These are phyloP conservation scores for Romanogobio albipinnatus DNA, from an alignment of 2,113 vertebrate genomes.

Conservation along the genomic window DNA sequence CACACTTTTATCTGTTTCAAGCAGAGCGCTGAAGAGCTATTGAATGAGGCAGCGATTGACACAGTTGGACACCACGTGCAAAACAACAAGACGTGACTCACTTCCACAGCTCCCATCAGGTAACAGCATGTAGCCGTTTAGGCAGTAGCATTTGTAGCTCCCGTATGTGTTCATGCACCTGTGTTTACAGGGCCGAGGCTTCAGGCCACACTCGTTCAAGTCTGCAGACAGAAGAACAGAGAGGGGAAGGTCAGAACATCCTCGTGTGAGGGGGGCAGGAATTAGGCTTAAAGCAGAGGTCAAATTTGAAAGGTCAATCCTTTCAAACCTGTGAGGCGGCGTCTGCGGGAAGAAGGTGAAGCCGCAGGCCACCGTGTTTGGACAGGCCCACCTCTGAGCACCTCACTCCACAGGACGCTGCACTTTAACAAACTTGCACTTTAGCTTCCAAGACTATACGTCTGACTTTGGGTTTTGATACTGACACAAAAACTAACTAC, in stretches of 20 bases:
- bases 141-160: constrained; percentile 99
- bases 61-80: constrained; percentile 67
- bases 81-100: constrained; percentile 73
- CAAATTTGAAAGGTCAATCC: constrained; percentile 44
- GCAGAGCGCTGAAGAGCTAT: background rate
- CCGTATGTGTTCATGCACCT: constrained; percentile 98
- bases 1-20: background rate
- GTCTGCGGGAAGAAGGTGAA: background rate
- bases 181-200: constrained; percentile 96
- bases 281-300: constrained; percentile 36
- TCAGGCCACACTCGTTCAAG: constrained; percentile 96
- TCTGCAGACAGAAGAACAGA: constrained; percentile 76
- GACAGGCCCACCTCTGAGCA: constrained; percentile 33
- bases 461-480: background rate
- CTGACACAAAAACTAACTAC: background rate
- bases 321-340: background rate
- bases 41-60: background rate
- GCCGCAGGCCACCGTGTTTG: background rate
- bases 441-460: constrained; percentile 18
- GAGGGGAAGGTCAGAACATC: constrained; percentile 48
- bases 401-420: background rate
- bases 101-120: constrained; percentile 95
- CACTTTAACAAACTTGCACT: background rate
- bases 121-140: constrained; percentile 95
- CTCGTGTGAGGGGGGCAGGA: background rate